A percentile compares a stretch with the other conserved stretches of the same genome.
Conservation (phyloP, 2,888 invertebrate genomes). For the Eupithecia insigniata region DNA sequence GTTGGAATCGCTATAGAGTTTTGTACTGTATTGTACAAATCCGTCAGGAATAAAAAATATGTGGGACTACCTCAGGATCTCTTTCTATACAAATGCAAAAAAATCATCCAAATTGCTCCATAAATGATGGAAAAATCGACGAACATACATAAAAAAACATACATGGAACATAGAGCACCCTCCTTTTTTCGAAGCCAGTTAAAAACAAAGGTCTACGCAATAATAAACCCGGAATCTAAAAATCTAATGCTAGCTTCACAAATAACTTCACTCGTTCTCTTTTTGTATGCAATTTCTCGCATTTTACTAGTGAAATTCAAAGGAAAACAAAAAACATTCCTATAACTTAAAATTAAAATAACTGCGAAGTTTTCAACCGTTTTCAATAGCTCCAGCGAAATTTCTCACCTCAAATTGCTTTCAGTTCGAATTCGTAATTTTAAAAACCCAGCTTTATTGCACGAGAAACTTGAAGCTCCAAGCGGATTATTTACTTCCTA, state of each 20-base stretch:
- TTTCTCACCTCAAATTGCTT: slow-evolving; percentile 41
- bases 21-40: too few relatives aligned
- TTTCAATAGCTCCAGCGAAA: slow-evolving; percentile 33
- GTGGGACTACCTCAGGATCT: too few relatives aligned
- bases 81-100: too few relatives aligned
- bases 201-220: not conserved
- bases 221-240: not conserved
- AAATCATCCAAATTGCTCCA: too few relatives aligned
- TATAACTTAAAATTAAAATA: slow-evolving; percentile 19
- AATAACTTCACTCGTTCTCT: not conserved
- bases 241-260: not conserved
- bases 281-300: not conserved
- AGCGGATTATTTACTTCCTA: slow-evolving; percentile 54
- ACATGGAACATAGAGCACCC: too few relatives aligned
- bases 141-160: too few relatives aligned
- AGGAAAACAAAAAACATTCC: slow-evolving; percentile 10
- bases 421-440: slow-evolving; percentile 35
- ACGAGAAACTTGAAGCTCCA: slow-evolving; percentile 46
- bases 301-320: not conserved
- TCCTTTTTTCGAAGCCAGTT: too few relatives aligned
- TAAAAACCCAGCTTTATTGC: slow-evolving; percentile 50
- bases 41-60: too few relatives aligned
- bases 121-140: too few relatives aligned
- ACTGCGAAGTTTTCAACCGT: slow-evolving; percentile 32
- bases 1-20: too few relatives aligned